Evolutionary conservation across 2,113 vertebrate genomes (phyloP).

Genomic region (Apus apus): DNA sequence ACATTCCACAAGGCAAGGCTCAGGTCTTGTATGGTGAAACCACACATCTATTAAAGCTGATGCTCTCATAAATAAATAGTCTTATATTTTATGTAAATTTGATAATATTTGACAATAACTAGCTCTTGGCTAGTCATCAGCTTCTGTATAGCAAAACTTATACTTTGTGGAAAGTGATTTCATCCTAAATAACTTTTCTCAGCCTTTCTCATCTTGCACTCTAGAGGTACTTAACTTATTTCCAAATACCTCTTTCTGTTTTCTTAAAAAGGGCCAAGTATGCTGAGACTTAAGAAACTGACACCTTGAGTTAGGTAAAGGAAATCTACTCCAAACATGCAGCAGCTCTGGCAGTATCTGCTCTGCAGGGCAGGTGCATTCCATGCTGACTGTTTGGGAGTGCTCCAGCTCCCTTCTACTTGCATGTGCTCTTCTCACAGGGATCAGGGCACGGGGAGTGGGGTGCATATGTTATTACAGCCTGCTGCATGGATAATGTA

Average conservation of each 20-base stretch:
- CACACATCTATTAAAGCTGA: background rate
- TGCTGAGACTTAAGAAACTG: background rate
- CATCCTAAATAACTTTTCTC: background rate
- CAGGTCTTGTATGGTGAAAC: background rate
- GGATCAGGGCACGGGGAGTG: too few species aligned
- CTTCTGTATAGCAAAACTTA: background rate
- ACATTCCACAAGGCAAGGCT: background rate
- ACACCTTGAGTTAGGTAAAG: background rate
- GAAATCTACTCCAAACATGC: background rate
- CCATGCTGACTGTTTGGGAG: background rate
- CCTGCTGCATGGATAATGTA: background rate
- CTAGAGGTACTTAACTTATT: background rate
- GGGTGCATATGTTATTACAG: background rate
- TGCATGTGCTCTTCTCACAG: background rate
- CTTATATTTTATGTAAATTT: background rate
- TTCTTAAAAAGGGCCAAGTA: background rate
- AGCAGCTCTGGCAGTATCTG: background rate
- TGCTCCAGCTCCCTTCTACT: background rate
- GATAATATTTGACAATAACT: background rate
- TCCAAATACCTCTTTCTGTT: background rate
- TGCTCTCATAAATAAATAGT: background rate
- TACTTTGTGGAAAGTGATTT: background rate
- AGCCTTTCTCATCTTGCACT: background rate
- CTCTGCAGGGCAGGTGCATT: background rate
- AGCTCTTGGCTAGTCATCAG: background rate